phyloP scores from a whole-genome alignment of 1,140 invertebrate genomes.

The Akabosia matsudoensis region DNA sequence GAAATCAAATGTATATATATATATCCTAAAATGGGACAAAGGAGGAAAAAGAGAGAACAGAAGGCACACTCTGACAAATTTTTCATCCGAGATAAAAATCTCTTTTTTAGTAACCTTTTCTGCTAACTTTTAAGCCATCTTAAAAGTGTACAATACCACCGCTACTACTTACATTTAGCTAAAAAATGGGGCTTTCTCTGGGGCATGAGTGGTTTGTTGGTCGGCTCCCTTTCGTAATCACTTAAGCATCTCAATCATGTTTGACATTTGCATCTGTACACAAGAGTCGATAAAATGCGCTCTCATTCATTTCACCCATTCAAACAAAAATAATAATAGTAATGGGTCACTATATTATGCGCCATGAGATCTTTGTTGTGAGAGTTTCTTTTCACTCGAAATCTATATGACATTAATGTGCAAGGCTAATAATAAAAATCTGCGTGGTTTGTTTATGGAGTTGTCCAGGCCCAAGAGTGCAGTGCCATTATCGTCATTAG shows the following conservation, averaged over 20 bases:
- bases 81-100: constrained; percentile 19
- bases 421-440: constrained; percentile 4
- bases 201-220: neutral
- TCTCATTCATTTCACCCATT: constrained; percentile 14
- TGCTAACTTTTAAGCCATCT: neutral
- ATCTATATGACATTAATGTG: neutral
- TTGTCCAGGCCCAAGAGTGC: neutral
- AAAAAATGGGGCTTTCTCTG: neutral
- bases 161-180: neutral
- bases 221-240: constrained; percentile 36
- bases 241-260: constrained; percentile 33
- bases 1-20: too few species aligned
- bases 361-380: neutral
- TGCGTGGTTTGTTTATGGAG: neutral
- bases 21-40: constrained; percentile 4
- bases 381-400: neutral
- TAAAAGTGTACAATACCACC: neutral
- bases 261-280: constrained; percentile 44
- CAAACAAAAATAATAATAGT: constrained; percentile 15
- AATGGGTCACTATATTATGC: constrained; percentile 1
- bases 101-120: neutral
- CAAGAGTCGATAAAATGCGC: constrained; percentile 14
- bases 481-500: neutral
- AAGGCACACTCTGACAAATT: constrained; percentile 22
- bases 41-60: neutral